A percentile compares a stretch with the other conserved stretches of the same genome.
phyloP scores from a whole-genome alignment of 2,888 invertebrate genomes.

The Dichetophora obliterata region DNA sequence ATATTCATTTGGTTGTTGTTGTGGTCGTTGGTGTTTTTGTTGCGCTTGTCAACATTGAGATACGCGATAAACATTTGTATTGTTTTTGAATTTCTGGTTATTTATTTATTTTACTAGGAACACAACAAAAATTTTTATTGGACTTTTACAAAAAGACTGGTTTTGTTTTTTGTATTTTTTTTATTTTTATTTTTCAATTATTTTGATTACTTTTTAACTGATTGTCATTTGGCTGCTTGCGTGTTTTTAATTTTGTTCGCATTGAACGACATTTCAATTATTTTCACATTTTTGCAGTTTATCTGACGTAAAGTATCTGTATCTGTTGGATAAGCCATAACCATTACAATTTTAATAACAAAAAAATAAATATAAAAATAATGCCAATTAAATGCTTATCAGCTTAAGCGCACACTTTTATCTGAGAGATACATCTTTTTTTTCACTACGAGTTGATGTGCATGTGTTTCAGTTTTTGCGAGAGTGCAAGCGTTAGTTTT shows the following conservation, averaged over 20 bases:
- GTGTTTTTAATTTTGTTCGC: not conserved
- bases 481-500: not conserved
- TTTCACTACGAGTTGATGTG: not conserved
- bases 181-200: constrained; percentile 1
- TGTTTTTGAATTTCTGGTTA: constrained; percentile 35
- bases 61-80: constrained; percentile 60
- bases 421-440: not conserved
- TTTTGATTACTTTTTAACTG: not conserved
- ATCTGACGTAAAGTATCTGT: not conserved
- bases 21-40: constrained; percentile 5
- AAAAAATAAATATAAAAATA: not conserved
- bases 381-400: constrained; percentile 60
- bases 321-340: not conserved
- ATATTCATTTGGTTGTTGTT: constrained; percentile 24
- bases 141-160: not conserved
- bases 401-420: constrained; percentile 47
- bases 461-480: not conserved
- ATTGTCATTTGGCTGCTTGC: not conserved
- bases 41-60: constrained; percentile 55
- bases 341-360: not conserved
- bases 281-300: not conserved
- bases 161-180: not conserved
- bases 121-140: constrained; percentile 4
- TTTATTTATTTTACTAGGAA: not conserved
- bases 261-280: not conserved